Conservation (phyloP, 2,888 invertebrate genomes). For the Thumatha senex region DNA sequence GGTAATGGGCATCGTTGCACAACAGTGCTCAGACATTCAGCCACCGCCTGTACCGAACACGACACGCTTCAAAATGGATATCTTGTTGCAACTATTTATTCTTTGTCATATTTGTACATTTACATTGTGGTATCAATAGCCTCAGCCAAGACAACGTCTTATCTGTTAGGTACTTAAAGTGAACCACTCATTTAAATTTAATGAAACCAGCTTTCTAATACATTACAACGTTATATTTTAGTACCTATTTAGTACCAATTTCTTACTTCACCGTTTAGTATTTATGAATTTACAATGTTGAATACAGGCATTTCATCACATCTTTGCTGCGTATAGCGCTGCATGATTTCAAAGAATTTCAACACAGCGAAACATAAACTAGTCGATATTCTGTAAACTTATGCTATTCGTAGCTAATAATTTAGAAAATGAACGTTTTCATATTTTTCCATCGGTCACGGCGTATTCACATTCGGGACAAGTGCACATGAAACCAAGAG, state of each 20-base stretch:
- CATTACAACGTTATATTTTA: conserved; percentile 5
- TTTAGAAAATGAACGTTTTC: conserved; percentile 70
- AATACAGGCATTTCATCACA: conserved; percentile 12
- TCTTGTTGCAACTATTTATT: conserved; percentile 29
- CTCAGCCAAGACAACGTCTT: too few species aligned
- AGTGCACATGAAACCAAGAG: conserved; percentile 81
- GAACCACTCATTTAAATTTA: background rate
- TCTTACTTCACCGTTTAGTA: conserved; percentile 6
- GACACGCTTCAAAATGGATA: conserved; percentile 54
- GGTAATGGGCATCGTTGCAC: conserved; percentile 72
- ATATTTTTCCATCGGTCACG: conserved; percentile 77
- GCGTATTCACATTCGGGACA: conserved; percentile 74
- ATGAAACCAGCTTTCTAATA: conserved; percentile 9
- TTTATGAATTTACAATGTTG: conserved; percentile 17
- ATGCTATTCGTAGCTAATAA: conserved; percentile 48
- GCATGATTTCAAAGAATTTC: conserved; percentile 13
- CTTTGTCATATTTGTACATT: background rate
- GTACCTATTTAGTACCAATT: conserved; percentile 9
- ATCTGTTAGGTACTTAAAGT: background rate
- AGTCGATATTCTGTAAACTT: conserved; percentile 33
- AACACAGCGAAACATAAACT: conserved; percentile 9
- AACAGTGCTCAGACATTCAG: conserved; percentile 42
- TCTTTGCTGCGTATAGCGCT: conserved; percentile 3
- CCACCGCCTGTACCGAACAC: conserved; percentile 45
- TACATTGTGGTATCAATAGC: background rate